Conservation (phyloP, 2,888 invertebrate species). For the Melinopterus prodromus region DNA sequence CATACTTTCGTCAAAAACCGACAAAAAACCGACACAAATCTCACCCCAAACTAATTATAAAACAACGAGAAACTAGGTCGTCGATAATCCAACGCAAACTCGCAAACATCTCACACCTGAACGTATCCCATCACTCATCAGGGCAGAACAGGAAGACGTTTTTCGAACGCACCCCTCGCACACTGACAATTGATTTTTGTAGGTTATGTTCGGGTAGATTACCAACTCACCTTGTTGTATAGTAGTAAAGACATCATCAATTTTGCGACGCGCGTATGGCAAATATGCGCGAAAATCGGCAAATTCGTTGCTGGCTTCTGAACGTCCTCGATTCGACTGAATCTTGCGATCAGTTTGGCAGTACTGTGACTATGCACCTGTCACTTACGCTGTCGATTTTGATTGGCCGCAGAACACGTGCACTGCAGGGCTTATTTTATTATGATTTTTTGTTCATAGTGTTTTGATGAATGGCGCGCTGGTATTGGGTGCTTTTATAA, state of each 20-base stretch:
- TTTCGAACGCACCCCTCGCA: not conserved
- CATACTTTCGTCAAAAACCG: slow-evolving; percentile 22
- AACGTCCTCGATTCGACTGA: not conserved
- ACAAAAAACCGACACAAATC: not conserved
- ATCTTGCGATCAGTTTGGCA: not conserved
- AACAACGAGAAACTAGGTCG: not conserved
- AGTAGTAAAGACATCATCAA: not conserved
- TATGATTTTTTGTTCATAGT: not conserved
- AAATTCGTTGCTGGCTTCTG: not conserved
- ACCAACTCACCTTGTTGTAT: not conserved
- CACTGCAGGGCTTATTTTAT: not conserved
- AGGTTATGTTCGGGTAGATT: not conserved
- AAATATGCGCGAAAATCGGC: not conserved
- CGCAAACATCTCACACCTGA: not conserved
- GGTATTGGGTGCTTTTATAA: not conserved
- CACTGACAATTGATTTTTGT: not conserved
- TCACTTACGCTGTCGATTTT: not conserved
- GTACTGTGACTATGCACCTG: not conserved
- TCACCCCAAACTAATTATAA: not conserved
- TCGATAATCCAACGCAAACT: not conserved
- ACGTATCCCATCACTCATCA: not conserved
- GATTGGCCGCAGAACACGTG: not conserved
- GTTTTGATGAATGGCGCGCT: not conserved
- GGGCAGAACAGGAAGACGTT: not conserved
- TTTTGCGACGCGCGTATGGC: not conserved